Evolutionary conservation across 2,888 invertebrate species (phyloP), one percentile per base, ranked within the genome.

Genomic region (Caenorhabditis doughertyi): DNA sequence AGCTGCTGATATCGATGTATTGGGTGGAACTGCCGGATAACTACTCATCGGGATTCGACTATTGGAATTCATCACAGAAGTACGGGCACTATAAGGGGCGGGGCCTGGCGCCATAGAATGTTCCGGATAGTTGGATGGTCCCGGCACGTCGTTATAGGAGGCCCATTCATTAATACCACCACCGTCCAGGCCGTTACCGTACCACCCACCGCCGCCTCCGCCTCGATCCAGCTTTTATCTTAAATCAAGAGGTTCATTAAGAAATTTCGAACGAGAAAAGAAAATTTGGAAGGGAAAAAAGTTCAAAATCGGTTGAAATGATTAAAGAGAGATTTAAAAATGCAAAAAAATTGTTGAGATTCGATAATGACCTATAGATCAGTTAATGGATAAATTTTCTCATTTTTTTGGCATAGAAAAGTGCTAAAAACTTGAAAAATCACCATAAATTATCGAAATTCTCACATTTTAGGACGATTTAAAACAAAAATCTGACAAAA

Each of bases 51-150:
- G 47, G 23, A 72, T 71, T 16, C 70, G n/a, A 1, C 71, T 51
- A n/a, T 32, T 58, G 0, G 67, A 49, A 56, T 79, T 79, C 71
- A 79, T 71, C 56, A 71, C 58, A 8, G 77, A 44, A 2, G 77
- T 67, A 16, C 68, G 68, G 29, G 25, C 23, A 51, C 68, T 65
- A 39, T 79, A 79, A 1, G 79, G 72, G 18, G 79, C 72, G 23
- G 79, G 72, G 35, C 72, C 79, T 27, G 80, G 68, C 16, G 73
- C 73, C 42, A 64, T 55, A 21, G 39, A 42, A 11, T 44, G 47
- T 9, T 77, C 82, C 25, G 77, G 77, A 53, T 82, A 82, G 62
- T 82, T 77, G 5, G 82, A 82, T 16, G 82, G 77, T 55, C 82
- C 82, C 16, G 82, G 82, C n/a, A 81, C 81, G 25, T 64, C 67